Conservation (phyloP, 2,797 vertebrate genomes). For the Notolabrus celidotus region DNA sequence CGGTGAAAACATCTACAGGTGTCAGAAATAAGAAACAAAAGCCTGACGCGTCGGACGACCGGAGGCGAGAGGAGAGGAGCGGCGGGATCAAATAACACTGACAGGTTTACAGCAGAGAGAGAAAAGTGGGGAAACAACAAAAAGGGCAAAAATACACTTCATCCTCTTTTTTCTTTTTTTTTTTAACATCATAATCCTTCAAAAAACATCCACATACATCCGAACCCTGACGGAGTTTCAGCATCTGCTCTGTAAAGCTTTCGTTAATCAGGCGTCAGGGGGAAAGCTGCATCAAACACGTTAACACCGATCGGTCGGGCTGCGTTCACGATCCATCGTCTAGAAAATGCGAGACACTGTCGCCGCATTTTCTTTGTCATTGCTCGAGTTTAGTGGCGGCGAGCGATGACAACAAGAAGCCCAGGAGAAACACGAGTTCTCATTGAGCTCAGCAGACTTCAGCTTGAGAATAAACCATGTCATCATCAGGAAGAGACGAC, state of each 20-base stretch:
- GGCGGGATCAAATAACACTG: constrained; percentile 50
- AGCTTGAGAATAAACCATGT: neutral
- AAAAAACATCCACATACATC: constrained; percentile 30
- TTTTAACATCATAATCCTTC: constrained; percentile 12
- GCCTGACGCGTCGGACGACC: constrained; percentile 28
- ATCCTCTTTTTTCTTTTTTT: constrained; percentile 8
- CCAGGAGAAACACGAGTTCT: neutral
- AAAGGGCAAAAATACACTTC: constrained; percentile 47
- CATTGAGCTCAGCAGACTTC: neutral
- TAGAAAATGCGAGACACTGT: constrained; percentile 6
- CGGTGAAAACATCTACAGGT: constrained; percentile 52
- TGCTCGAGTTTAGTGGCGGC: neutral
- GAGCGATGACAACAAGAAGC: constrained; percentile 23
- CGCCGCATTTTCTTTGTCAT: constrained; percentile 37
- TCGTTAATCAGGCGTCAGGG: constrained; percentile 9
- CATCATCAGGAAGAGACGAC: constrained; percentile 14
- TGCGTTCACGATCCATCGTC: neutral
- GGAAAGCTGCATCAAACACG: constrained; percentile 36
- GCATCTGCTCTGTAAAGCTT: neutral
- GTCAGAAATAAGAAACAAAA: constrained; percentile 37
- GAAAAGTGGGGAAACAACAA: constrained; percentile 29
- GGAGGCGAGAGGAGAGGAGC: constrained; percentile 23
- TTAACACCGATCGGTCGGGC: constrained; percentile 55
- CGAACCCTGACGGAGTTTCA: constrained; percentile 19
- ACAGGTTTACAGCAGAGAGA: constrained; percentile 72